These are phyloP conservation scores for Carcina quercana DNA, from an alignment of 2,888 invertebrate species.

Conservation along the genomic window DNA sequence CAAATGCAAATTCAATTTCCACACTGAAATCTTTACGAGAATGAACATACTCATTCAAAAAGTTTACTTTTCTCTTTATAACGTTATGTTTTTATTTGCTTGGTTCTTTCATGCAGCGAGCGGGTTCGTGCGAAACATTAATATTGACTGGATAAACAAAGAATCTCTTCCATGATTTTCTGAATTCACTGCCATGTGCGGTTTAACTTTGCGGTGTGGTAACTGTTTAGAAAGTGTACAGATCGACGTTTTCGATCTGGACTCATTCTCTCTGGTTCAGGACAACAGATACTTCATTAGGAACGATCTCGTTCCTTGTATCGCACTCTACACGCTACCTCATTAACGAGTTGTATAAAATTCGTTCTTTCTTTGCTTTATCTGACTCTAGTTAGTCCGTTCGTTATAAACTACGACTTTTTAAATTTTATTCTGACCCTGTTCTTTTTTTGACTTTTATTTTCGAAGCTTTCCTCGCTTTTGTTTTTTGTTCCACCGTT, in stretches of 20 bases:
- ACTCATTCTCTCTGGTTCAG: conserved; percentile 19
- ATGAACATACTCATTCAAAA: conserved; percentile 34
- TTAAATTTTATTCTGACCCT: conserved; percentile 28
- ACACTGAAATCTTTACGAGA: conserved; percentile 42
- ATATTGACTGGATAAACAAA: conserved; percentile 26
- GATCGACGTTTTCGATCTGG: conserved; percentile 27
- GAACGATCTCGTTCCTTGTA: conserved; percentile 20
- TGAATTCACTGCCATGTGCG: conserved; percentile 25
- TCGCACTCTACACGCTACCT: conserved; percentile 40
- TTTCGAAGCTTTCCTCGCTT: conserved; percentile 32
- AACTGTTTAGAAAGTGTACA: conserved; percentile 24
- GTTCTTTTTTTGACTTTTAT: conserved; percentile 38
- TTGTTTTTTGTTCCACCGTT: conserved; percentile 50
- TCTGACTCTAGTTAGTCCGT: conserved; percentile 30
- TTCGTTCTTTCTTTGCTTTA: conserved; percentile 27
- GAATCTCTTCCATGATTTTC: conserved; percentile 2
- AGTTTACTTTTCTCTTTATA: conserved; percentile 37
- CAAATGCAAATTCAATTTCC: conserved; percentile 46
- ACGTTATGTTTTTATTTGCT: conserved; percentile 27
- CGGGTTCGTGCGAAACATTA: conserved; percentile 28
- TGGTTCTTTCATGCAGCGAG: conserved; percentile 15
- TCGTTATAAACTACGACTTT: conserved; percentile 26
- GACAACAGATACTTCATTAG: conserved; percentile 38
- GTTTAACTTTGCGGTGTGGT: conserved; percentile 34
- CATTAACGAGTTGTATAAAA: conserved; percentile 33